These are phyloP conservation scores for Halictus quadricinctus DNA, from an alignment of 2,888 invertebrate genomes.

Conservation along the genomic window DNA sequence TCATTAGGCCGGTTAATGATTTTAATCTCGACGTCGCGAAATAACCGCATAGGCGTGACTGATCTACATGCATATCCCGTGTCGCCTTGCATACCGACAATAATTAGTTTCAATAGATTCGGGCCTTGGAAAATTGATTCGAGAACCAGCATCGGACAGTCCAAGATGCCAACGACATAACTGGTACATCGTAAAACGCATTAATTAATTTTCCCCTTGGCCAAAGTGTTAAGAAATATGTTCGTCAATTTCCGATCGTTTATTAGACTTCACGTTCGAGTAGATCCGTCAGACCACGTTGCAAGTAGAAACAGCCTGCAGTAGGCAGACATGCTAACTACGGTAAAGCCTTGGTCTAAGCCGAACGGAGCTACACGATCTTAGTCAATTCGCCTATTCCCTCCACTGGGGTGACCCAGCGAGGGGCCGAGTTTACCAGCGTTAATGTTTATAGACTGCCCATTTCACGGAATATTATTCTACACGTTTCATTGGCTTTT, in stretches of 20 bases:
- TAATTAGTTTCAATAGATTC: constrained; percentile 24
- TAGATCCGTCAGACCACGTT: too few species aligned
- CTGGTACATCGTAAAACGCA: not conserved
- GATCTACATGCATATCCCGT: constrained; percentile 28
- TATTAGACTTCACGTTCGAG: too few species aligned
- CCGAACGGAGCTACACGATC: too few species aligned
- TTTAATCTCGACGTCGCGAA: constrained; percentile 37
- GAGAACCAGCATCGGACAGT: not conserved
- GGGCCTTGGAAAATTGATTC: constrained; percentile 9
- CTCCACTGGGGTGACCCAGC: too few species aligned
- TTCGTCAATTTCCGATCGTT: not conserved
- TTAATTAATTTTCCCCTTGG: not conserved
- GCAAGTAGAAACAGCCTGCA: not conserved
- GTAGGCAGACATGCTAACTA: not conserved
- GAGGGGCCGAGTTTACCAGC: too few species aligned
- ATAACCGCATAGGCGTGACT: constrained; percentile 40
- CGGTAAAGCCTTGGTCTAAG: too few species aligned
- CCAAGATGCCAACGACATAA: not conserved
- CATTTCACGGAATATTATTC: not conserved
- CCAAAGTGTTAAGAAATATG: not conserved
- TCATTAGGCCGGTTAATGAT: constrained; percentile 49
- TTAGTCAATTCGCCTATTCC: too few species aligned
- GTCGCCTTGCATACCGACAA: constrained; percentile 18
- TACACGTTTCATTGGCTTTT: not conserved
- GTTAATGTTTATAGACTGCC: too few species aligned